These are phyloP conservation scores for Pemphigus obesinymphae DNA, from an alignment of 1,140 invertebrate species.

Conservation along the genomic window DNA sequence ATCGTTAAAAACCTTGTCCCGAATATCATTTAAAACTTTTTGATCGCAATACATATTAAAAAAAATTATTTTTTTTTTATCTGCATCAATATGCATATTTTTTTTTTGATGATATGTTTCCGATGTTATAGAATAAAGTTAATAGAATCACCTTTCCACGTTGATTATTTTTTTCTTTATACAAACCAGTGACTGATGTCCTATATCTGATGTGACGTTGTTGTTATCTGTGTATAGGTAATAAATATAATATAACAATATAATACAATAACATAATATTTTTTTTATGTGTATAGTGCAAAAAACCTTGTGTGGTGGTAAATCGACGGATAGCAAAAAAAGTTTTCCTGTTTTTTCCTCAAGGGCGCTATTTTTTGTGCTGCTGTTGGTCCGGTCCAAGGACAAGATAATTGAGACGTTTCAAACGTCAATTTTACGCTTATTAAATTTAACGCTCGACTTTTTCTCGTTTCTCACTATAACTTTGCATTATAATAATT, in stretches of 20 bases:
- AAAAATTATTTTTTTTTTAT: background rate
- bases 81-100: background rate
- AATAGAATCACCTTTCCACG: background rate
- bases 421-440: constrained; percentile 37
- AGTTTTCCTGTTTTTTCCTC: constrained; percentile 20
- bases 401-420: constrained; percentile 35
- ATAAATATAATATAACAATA: background rate
- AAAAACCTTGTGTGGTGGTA: constrained; percentile 21
- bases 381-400: background rate
- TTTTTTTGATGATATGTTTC: constrained; percentile 4
- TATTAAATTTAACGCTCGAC: constrained; percentile 28
- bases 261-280: background rate
- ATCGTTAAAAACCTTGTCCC: constrained; percentile 29
- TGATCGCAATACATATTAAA: background rate
- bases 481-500: background rate
- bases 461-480: background rate
- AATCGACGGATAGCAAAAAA: background rate
- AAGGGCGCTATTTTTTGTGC: constrained; percentile 9
- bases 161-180: constrained; percentile 3
- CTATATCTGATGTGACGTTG: background rate
- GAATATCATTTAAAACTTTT: constrained; percentile 26
- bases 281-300: background rate
- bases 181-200: background rate
- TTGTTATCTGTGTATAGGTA: background rate
- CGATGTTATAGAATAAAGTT: background rate